Conservation (phyloP, 2,888 invertebrate genomes). For the Drosophila acutilabella region DNA sequence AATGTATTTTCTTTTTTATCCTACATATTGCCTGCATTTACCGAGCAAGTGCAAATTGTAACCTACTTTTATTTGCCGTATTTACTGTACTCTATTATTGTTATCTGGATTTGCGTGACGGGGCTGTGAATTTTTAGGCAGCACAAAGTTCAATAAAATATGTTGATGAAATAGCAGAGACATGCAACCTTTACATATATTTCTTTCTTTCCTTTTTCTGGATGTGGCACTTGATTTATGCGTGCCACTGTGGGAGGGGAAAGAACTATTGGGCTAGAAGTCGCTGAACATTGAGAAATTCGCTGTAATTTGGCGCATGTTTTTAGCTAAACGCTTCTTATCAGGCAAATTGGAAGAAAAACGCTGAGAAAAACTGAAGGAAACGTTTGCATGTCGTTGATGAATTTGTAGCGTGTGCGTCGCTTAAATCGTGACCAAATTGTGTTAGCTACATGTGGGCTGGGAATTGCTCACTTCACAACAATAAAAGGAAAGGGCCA, state of each 20-base stretch:
- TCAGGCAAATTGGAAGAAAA: constrained; percentile 78
- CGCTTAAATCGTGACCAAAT: constrained; percentile 77
- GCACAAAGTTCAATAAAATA: constrained; percentile 42
- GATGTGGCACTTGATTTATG: constrained; percentile 67
- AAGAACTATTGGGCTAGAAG: constrained; percentile 40
- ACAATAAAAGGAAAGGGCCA: constrained; percentile 35
- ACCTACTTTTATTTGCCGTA: constrained; percentile 23
- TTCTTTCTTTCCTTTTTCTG: not conserved
- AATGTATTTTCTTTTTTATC: constrained; percentile 32
- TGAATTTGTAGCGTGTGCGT: constrained; percentile 77
- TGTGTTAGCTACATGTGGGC: constrained; percentile 71
- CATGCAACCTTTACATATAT: constrained; percentile 43
- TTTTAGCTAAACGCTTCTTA: constrained; percentile 80
- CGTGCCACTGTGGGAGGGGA: constrained; percentile 41
- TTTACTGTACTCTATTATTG: constrained; percentile 24
- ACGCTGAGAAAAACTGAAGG: constrained; percentile 26
- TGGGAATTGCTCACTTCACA: constrained; percentile 10
- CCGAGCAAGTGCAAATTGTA: constrained; percentile 66
- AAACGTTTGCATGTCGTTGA: constrained; percentile 68
- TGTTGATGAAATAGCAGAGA: constrained; percentile 55
- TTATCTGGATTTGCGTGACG: constrained; percentile 74
- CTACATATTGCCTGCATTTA: constrained; percentile 10
- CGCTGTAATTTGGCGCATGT: constrained; percentile 78
- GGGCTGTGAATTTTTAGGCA: constrained; percentile 49
- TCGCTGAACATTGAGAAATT: constrained; percentile 72